These are phyloP conservation scores for Callocephalon fimbriatum DNA, from an alignment of 2,113 vertebrate species.

Conservation along the genomic window DNA sequence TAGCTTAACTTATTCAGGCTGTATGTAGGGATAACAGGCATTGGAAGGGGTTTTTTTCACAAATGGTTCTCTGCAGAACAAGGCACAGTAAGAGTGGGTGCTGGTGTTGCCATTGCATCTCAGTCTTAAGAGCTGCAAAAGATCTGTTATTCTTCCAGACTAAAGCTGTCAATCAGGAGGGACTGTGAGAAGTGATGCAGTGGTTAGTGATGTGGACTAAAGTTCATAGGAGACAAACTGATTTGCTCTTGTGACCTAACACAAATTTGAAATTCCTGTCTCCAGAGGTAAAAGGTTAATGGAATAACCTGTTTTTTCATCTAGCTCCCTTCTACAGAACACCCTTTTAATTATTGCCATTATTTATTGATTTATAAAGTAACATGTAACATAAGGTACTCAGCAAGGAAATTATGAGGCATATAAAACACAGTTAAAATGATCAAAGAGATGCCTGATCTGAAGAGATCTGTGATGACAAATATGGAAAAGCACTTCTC, in stretches of 20 bases:
- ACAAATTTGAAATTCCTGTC: constrained; percentile 61
- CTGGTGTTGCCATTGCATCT: background rate
- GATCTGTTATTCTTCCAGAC: constrained; percentile 26
- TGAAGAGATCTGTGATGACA: constrained; percentile 47
- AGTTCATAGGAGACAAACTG: constrained; percentile 50
- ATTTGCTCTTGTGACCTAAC: constrained; percentile 42
- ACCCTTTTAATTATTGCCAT: constrained; percentile 64
- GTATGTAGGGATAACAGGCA: background rate
- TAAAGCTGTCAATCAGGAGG: constrained; percentile 24
- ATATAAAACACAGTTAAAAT: constrained; percentile 52
- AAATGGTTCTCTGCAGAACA: constrained; percentile 1
- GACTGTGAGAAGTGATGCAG: background rate
- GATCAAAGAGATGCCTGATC: constrained; percentile 57
- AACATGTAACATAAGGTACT: constrained; percentile 50
- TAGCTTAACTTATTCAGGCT: background rate
- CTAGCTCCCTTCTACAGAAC: constrained; percentile 8
- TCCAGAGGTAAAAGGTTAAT: constrained; percentile 70
- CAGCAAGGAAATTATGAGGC: constrained; percentile 58
- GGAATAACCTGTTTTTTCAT: constrained; percentile 64
- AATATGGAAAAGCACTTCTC: constrained; percentile 52
- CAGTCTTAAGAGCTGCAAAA: constrained; percentile 20
- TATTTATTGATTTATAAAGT: constrained; percentile 70
- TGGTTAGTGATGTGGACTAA: constrained; percentile 22
- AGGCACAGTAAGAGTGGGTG: background rate
- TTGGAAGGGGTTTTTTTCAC: background rate